Evolutionary conservation across 2,797 vertebrate genomes (phyloP).

Genomic region (Poecile montanus): DNA sequence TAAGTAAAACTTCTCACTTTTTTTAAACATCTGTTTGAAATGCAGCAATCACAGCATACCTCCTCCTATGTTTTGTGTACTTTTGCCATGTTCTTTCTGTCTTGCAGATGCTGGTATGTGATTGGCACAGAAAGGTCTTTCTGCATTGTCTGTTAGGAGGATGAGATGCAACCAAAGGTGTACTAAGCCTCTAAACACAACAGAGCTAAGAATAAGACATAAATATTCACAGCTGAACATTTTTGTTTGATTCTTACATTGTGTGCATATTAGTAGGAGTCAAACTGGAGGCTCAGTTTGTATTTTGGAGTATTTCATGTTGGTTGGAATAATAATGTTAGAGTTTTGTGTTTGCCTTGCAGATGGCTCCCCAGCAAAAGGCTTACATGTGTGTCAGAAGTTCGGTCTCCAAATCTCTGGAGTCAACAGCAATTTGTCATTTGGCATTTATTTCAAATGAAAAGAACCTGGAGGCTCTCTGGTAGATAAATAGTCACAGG

Average conservation of each 20-base stretch:
- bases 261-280: not conserved
- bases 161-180: not conserved
- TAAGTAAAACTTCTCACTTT: not conserved
- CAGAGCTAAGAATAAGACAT: not conserved
- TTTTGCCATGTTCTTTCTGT: not conserved
- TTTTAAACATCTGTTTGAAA: not conserved
- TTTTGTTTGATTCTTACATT: not conserved
- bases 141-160: not conserved
- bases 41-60: not conserved
- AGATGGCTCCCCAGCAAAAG: not conserved
- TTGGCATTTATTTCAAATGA: slow-evolving; percentile 28
- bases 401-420: not conserved
- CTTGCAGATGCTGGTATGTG: not conserved
- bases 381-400: not conserved
- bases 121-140: not conserved
- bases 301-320: not conserved
- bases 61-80: not conserved
- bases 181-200: not conserved
- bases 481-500: slow-evolving; percentile 6
- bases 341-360: slow-evolving; percentile 9
- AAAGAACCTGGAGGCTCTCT: not conserved
- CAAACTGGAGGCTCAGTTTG: not conserved
- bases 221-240: not conserved
- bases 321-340: not conserved
- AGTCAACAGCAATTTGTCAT: not conserved